A percentile compares a stretch with the other conserved stretches of the same genome.
These are phyloP conservation scores for Danio aesculapii DNA, from an alignment of 2,797 vertebrate genomes.

Conservation along the genomic window DNA sequence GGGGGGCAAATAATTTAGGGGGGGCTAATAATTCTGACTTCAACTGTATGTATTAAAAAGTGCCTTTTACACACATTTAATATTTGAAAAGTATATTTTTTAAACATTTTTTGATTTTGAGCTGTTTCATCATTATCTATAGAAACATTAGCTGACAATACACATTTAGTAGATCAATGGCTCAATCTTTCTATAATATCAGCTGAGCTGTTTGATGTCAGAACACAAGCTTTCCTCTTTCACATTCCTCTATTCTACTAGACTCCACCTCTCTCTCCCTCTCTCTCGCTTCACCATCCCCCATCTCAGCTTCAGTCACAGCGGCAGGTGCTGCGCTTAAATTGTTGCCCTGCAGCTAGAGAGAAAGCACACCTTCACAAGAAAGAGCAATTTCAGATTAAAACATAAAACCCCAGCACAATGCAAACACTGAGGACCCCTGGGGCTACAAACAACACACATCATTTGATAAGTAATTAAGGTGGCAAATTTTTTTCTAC, in stretches of 20 bases:
- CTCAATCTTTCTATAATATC: slow-evolving; percentile 72
- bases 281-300: slow-evolving; percentile 46
- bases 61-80: background rate
- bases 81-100: background rate
- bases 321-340: slow-evolving; percentile 89
- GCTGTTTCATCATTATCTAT: too few relatives aligned
- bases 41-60: too few relatives aligned
- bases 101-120: too few relatives aligned
- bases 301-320: slow-evolving; percentile 70
- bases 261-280: slow-evolving; percentile 74
- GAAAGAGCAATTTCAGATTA: slow-evolving; percentile 85
- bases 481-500: slow-evolving; percentile 68
- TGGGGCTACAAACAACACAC: slow-evolving; percentile 78
- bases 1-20: too few relatives aligned
- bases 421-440: slow-evolving; percentile 84
- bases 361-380: slow-evolving; percentile 61
- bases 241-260: slow-evolving; percentile 88
- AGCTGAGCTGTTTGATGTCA: slow-evolving; percentile 70
- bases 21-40: too few relatives aligned
- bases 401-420: slow-evolving; percentile 80
- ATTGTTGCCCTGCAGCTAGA: slow-evolving; percentile 85
- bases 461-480: slow-evolving; percentile 80
- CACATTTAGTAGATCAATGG: slow-evolving; percentile 42
- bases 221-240: slow-evolving; percentile 76
- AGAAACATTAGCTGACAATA: background rate